These are phyloP conservation scores for Bemisia tabaci DNA, from an alignment of 1,140 invertebrate genomes.

Conservation along the genomic window DNA sequence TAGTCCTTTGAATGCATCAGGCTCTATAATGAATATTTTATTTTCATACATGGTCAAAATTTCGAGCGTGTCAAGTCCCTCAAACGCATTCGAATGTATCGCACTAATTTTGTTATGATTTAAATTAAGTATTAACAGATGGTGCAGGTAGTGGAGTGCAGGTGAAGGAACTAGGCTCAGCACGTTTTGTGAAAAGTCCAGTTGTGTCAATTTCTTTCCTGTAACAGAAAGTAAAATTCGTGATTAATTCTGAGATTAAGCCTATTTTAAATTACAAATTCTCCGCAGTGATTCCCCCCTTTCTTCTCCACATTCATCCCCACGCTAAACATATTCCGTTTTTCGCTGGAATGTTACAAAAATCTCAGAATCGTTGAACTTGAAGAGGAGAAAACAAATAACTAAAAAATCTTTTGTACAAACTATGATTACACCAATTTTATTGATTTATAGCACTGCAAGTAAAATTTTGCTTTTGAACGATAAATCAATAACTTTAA, in stretches of 20 bases:
- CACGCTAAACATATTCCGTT: not conserved
- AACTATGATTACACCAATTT: too few species aligned
- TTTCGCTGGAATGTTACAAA: too few species aligned
- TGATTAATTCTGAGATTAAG: slow-evolving; percentile 4
- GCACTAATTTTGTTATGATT: slow-evolving; percentile 73
- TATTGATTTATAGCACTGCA: too few species aligned
- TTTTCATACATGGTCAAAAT: slow-evolving; percentile 81
- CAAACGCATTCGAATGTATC: slow-evolving; percentile 62
- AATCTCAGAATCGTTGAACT: too few species aligned
- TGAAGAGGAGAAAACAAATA: not conserved
- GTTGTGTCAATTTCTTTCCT: slow-evolving; percentile 67
- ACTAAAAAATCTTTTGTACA: not conserved
- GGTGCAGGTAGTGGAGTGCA: slow-evolving; percentile 61
- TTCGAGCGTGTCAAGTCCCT: slow-evolving; percentile 68
- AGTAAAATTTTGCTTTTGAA: too few species aligned
- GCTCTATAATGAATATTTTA: slow-evolving; percentile 58
- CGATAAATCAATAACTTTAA: too few species aligned
- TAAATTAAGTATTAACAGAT: slow-evolving; percentile 72
- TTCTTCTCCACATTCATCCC: not conserved
- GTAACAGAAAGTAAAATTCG: slow-evolving; percentile 18
- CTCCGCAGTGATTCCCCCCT: too few species aligned
- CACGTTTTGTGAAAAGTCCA: slow-evolving; percentile 69
- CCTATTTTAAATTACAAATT: too few species aligned
- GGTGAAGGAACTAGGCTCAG: slow-evolving; percentile 59
- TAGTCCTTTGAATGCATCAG: slow-evolving; percentile 66